phyloP scores from a whole-genome alignment of 2,113 vertebrate genomes.

The Calonectris borealis region DNA sequence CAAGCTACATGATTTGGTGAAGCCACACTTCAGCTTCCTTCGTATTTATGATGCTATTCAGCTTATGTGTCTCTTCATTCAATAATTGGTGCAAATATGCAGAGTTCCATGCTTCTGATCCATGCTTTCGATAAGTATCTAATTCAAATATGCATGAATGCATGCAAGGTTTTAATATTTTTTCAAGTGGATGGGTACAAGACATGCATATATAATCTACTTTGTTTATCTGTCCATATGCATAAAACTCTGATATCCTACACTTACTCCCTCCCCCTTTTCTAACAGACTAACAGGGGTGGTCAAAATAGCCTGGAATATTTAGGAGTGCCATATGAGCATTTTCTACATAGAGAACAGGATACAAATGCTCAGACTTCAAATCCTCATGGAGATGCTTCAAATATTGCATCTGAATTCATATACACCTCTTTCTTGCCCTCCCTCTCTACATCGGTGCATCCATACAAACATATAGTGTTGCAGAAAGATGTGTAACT shows the following conservation, averaged over 20 bases:
- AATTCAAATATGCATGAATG: background rate
- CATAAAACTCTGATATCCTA: background rate
- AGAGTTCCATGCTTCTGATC: background rate
- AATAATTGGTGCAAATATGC: background rate
- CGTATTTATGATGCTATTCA: background rate
- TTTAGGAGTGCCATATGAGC: background rate
- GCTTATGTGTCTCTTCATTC: background rate
- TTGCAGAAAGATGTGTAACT: background rate
- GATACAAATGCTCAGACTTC: background rate
- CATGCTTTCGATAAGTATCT: background rate
- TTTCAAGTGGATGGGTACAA: background rate
- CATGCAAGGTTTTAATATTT: background rate
- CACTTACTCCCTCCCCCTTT: background rate
- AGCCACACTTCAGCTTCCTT: background rate
- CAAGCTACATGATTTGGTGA: background rate
- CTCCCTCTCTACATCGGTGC: background rate
- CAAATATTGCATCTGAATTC: background rate
- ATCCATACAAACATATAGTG: background rate
- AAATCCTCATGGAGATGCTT: background rate
- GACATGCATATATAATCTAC: background rate
- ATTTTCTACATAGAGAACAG: background rate
- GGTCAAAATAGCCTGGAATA: background rate
- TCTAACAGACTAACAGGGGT: background rate
- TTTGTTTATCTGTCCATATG: background rate
- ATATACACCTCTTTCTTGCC: background rate